Base-by-base conservation (phyloP, 2,113 vertebrate genomes). In the Hydrochoerus hydrochaeris region DNA sequence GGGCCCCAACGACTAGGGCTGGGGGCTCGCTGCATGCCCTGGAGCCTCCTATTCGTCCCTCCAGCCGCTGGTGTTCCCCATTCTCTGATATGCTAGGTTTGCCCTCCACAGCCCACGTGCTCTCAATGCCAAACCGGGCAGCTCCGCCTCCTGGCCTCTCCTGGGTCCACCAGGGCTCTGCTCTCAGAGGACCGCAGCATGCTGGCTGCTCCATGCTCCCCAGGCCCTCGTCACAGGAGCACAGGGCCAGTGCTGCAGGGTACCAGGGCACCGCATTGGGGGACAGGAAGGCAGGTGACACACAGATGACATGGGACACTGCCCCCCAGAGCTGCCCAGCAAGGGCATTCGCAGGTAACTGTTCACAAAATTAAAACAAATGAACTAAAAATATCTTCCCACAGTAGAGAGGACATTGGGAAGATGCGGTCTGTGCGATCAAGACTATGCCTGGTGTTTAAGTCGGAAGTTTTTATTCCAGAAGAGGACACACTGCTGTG, bases 121-220 rank as follows among this genome's bases (percentile, higher is more conserved):
- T 20, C 6, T 38, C 5, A 0, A 20, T 24, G 9, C 44, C 67
- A 62, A 20, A 75, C 32, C 1, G 14, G 6, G 62, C 84, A 67
- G 26, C 44, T 14, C 7, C 4, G 7, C 82, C 49, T 13, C 20
- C n/a, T 8, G 24, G 20, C 22, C 52, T 17, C 78, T 14, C n/a
- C 10, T 5, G 0, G 32, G 24, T 8, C 24, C 26, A 20, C 5
- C 1, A 0, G 7, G 32, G 30, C 28, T 62, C 19, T 4, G 8
- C 44, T 38, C 0, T 5, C 13, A 69, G 14, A 13, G 17, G 9
- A 14, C 41, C 1, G 0, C 35, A n/a, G 54, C 28, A 4, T 49
- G 32, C 19, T 9, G 17, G 67, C 35, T n/a, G 35, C 67, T 17
- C 67, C 16, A 17, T 9, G 6, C 67, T 69, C 19, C 13, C 5